A percentile compares a stretch with the other conserved stretches of the same genome.
Evolutionary conservation across 2,888 invertebrate species (phyloP).

Genomic region (Caenorhabditis sp.): DNA sequence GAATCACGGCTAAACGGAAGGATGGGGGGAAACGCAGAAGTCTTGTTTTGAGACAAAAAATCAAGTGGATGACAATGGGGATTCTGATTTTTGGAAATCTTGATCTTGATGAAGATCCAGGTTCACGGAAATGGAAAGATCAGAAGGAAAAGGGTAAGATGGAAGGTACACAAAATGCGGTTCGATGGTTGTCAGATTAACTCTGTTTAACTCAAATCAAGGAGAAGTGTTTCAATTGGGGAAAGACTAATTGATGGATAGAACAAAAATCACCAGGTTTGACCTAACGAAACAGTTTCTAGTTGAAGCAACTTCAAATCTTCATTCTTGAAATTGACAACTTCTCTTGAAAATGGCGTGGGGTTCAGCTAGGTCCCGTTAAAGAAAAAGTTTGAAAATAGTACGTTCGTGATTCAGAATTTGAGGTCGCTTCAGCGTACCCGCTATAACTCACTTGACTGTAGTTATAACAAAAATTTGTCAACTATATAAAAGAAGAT

Average conservation of each 20-base stretch:
- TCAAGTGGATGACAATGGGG: conserved; percentile 33
- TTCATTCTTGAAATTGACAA: no score
- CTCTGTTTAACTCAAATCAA: not conserved
- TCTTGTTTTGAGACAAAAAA: conserved; percentile 51
- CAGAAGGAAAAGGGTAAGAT: not conserved
- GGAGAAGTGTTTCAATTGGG: not conserved
- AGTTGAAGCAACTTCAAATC: no score
- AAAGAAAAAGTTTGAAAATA: no score
- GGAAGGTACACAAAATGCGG: no score
- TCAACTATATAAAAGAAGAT: no score
- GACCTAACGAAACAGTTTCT: not conserved
- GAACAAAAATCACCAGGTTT: not conserved
- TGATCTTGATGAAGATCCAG: not conserved
- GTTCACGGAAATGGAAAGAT: not conserved
- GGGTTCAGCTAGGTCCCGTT: no score
- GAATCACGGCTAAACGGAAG: conserved; percentile 26
- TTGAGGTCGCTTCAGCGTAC: no score
- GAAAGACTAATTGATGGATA: conserved; percentile 10
- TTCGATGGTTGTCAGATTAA: not conserved
- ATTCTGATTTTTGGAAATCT: not conserved
- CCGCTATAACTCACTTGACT: no score
- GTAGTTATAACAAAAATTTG: no score
- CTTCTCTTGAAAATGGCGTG: no score
- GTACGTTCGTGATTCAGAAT: no score
- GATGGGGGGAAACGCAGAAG: not conserved